Percentiles rank a stretch among this genome's conserved stretches.
Conservation (phyloP, 92 coral and sea anemone species). For the Bergia sp. region DNA sequence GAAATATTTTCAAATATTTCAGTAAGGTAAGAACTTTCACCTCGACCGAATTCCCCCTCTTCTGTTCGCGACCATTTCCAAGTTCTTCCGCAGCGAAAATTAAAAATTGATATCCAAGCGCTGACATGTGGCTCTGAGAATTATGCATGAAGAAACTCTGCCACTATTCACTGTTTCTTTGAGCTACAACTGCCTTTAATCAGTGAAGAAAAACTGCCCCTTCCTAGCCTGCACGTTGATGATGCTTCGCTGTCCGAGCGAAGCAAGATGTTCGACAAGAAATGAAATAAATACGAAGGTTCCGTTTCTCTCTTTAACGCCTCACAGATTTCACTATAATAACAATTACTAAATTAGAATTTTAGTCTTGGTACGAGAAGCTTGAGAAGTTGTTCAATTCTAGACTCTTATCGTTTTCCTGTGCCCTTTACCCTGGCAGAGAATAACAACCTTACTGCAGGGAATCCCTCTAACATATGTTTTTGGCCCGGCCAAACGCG, state of each 20-base stretch:
- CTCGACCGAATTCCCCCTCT: slow-evolving; percentile 12
- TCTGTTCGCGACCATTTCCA: slow-evolving; percentile 38
- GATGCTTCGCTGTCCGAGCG: not conserved
- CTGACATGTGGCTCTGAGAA: slow-evolving; percentile 95
- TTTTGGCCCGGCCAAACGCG: not conserved
- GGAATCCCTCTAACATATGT: slow-evolving; percentile 3
- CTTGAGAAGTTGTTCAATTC: slow-evolving; percentile 1
- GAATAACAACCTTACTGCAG: not conserved
- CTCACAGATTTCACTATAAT: slow-evolving; percentile 71
- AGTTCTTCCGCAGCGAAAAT: slow-evolving; percentile 61
- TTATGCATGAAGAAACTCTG: slow-evolving; percentile 78
- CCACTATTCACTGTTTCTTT: slow-evolving; percentile 31
- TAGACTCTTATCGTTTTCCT: not conserved
- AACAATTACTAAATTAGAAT: slow-evolving; percentile 70
- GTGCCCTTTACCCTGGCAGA: slow-evolving; percentile 1
- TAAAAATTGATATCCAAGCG: slow-evolving; percentile 90
- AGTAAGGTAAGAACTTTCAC: not conserved
- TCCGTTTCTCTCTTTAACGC: slow-evolving; percentile 68
- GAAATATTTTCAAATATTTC: not conserved
- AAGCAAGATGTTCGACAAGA: not conserved
- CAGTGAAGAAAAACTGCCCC: not conserved
- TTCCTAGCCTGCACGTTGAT: not conserved
- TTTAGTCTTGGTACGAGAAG: slow-evolving; percentile 33
- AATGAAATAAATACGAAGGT: not conserved
- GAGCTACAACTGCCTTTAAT: not conserved